phyloP scores from a whole-genome alignment of 2,888 invertebrate species.

The Glaucopsyche alexis region DNA sequence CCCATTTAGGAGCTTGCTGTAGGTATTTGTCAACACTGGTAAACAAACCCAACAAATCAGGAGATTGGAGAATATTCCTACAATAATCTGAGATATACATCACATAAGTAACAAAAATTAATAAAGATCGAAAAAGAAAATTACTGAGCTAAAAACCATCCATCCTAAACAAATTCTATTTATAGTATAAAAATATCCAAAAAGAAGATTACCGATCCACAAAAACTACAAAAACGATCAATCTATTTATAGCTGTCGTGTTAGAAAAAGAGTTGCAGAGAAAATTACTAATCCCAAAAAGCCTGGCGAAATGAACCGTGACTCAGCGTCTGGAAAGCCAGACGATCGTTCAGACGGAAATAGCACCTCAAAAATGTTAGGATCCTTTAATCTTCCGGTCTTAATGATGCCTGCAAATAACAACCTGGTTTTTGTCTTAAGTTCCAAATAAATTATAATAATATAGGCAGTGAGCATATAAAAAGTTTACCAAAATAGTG shows the following conservation, averaged over 20 bases:
- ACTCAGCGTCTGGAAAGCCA: slow-evolving; percentile 61
- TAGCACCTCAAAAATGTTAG: slow-evolving; percentile 33
- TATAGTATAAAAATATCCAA: not conserved
- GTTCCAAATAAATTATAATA: not conserved
- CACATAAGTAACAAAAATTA: not conserved
- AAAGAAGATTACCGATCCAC: not conserved
- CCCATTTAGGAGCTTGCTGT: not conserved
- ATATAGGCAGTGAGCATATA: not conserved
- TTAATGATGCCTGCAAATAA: not conserved
- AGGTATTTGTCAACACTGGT: not conserved
- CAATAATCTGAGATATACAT: no score
- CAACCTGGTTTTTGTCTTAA: not conserved
- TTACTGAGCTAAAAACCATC: not conserved
- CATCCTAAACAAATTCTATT: not conserved
- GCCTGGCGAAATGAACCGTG: slow-evolving; percentile 47
- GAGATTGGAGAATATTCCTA: no score
- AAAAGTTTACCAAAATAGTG: no score
- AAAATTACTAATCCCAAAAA: not conserved
- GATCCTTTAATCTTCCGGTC: slow-evolving; percentile 25
- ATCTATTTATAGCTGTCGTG: not conserved
- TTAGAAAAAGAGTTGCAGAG: not conserved
- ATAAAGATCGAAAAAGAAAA: not conserved
- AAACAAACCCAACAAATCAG: not conserved
- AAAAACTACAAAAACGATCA: not conserved
- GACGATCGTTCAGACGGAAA: slow-evolving; percentile 45